Evolutionary conservation across 2,888 invertebrate species (phyloP).

Genomic region (Hipparchia sbordonii): DNA sequence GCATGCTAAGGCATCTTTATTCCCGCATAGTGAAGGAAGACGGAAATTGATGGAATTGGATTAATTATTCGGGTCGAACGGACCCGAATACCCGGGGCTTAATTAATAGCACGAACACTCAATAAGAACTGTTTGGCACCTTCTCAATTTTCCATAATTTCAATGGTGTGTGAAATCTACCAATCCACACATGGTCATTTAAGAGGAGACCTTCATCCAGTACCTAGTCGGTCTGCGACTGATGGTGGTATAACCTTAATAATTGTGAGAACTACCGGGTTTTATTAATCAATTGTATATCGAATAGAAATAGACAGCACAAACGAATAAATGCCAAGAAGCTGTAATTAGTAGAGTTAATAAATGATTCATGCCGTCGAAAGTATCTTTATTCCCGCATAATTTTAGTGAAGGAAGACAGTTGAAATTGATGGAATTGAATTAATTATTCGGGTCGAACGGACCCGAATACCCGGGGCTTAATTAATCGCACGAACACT

Average conservation of each 20-base stretch:
- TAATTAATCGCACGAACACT: conserved; percentile 44
- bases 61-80: conserved; percentile 41
- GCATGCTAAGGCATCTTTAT: conserved; percentile 21
- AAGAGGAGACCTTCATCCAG: too few relatives aligned
- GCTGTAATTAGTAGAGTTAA: conserved; percentile 13
- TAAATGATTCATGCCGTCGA: conserved; percentile 15
- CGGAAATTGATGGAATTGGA: conserved; percentile 37
- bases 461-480: conserved; percentile 41
- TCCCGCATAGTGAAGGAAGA: conserved; percentile 28
- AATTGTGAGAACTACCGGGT: not conserved
- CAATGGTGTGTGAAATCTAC: too few relatives aligned
- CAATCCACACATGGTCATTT: too few relatives aligned
- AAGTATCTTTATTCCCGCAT: conserved; percentile 29
- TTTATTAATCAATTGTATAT: not conserved
- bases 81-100: conserved; percentile 42
- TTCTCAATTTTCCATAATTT: conserved; percentile 17
- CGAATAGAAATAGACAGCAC: not conserved
- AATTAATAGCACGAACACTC: conserved; percentile 44
- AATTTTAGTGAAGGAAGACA: conserved; percentile 29
- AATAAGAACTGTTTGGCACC: conserved; percentile 40
- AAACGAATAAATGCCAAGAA: conserved; percentile 6
- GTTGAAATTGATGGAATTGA: conserved; percentile 36
- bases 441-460: conserved; percentile 41
- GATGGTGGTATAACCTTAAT: not conserved
- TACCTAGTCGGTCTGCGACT: not conserved